phyloP scores from a whole-genome alignment of 1,140 invertebrate species.

The Zaprionus vittiger region DNA sequence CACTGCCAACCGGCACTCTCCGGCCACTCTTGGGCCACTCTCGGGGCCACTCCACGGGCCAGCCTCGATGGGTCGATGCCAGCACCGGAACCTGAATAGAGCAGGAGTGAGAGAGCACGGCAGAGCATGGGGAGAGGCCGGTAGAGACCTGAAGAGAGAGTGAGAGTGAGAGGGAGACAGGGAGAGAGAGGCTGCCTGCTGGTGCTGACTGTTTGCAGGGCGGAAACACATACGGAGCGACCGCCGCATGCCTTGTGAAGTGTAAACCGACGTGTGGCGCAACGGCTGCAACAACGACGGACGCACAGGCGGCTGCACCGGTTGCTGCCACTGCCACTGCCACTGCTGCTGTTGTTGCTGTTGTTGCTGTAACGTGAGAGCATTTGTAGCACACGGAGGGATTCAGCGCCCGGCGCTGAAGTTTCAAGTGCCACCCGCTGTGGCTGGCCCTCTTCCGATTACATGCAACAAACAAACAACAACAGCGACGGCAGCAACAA shows the following conservation, averaged over 20 bases:
- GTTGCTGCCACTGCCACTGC: slow-evolving; percentile 9
- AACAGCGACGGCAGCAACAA: slow-evolving; percentile 32
- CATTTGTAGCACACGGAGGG: slow-evolving; percentile 62
- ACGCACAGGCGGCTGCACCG: slow-evolving; percentile 13
- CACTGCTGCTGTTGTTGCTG: slow-evolving; percentile 16
- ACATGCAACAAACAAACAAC: slow-evolving; percentile 55
- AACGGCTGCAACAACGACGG: slow-evolving; percentile 8
- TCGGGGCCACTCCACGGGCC: slow-evolving; percentile 48
- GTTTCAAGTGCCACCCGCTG: slow-evolving; percentile 73
- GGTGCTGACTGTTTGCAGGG: slow-evolving; percentile 49
- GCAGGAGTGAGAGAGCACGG: background rate
- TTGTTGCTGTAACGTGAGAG: slow-evolving; percentile 73
- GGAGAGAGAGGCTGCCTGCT: background rate
- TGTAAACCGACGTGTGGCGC: slow-evolving; percentile 70
- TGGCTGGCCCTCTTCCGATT: slow-evolving; percentile 73
- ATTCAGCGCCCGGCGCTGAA: slow-evolving; percentile 40
- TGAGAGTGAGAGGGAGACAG: too few species aligned
- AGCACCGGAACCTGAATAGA: slow-evolving; percentile 35
- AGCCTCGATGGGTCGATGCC: slow-evolving; percentile 14
- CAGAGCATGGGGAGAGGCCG: background rate
- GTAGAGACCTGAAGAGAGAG: background rate
- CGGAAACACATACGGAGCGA: slow-evolving; percentile 38
- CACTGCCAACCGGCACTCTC: slow-evolving; percentile 31
- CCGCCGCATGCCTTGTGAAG: slow-evolving; percentile 54
- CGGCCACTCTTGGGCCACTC: slow-evolving; percentile 46